Percentiles rank a stretch among this genome's conserved stretches.
These are phyloP conservation scores for human (Homo sapiens) DNA, from an alignment of 2,113 vertebrate genomes.

Conservation along the genomic window GRCh38 chr3:19773001-19773500, in stretches of 20 bases:
- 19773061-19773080: not conserved
- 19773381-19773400: not conserved
- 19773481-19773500: constrained; percentile 23
- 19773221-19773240: not conserved
- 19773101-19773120: not conserved
- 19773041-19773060: not conserved
- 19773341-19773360: not conserved
- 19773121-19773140: not conserved
- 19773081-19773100: not conserved
- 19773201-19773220: constrained; percentile 9
- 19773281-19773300: not conserved
- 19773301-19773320: not conserved
- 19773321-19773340: not conserved
- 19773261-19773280: not conserved
- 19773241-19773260: not conserved
- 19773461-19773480: not conserved
- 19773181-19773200: not conserved
- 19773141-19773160: not conserved
- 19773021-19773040: not conserved
- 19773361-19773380: not conserved
- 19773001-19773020: not conserved
- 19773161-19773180: not conserved
- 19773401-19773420: not conserved
- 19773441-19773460: constrained; percentile 31
- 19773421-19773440: not conserved